Conservation (phyloP, 2,888 invertebrate genomes). For the Platerodrilus igneus region DNA sequence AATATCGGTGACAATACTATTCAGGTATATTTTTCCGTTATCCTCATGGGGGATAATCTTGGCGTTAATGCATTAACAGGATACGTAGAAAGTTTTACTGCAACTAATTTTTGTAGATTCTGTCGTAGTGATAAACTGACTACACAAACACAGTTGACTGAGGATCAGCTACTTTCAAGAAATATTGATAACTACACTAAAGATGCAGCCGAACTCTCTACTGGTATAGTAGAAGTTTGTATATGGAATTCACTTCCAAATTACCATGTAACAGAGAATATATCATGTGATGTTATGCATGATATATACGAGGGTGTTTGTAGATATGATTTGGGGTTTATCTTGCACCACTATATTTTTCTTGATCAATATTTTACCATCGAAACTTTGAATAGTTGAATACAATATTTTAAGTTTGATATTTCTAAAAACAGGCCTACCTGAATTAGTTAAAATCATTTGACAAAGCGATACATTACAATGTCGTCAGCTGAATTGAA, state of each 20-base stretch:
- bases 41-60: slow-evolving; percentile 6
- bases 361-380: slow-evolving; percentile 18
- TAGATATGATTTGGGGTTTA: slow-evolving; percentile 8
- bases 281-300: slow-evolving; percentile 29
- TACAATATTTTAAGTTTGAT: slow-evolving; percentile 21
- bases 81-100: slow-evolving; percentile 5
- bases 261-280: slow-evolving; percentile 30
- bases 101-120: slow-evolving; percentile 7
- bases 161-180: not conserved
- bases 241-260: slow-evolving; percentile 25
- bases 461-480: slow-evolving; percentile 19
- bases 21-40: not conserved
- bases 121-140: not conserved
- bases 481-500: slow-evolving; percentile 28
- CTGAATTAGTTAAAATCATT: slow-evolving; percentile 9
- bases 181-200: not conserved
- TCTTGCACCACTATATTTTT: slow-evolving; percentile 14
- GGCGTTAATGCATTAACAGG: slow-evolving; percentile 4
- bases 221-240: slow-evolving; percentile 24
- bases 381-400: slow-evolving; percentile 17
- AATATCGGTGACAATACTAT: not conserved
- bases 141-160: not conserved
- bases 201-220: slow-evolving; percentile 19
- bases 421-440: slow-evolving; percentile 19
- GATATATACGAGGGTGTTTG: slow-evolving; percentile 28